Conservation (phyloP, 2,797 vertebrate species). For the Tachyglossus aculeatus region DNA sequence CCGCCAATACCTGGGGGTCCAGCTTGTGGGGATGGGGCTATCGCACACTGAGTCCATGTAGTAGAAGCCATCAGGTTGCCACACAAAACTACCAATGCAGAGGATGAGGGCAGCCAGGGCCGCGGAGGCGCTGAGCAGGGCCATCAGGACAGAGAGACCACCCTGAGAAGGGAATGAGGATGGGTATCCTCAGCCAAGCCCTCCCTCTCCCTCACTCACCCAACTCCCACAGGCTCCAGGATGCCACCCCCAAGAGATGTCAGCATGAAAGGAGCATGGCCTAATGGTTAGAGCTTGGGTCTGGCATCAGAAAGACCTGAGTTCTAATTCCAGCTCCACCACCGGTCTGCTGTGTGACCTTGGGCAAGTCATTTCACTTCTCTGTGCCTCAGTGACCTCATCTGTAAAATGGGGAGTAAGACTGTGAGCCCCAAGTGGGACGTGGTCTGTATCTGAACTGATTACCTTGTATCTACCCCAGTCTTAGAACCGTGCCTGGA, state of each 20-base stretch:
- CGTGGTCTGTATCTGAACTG: no score
- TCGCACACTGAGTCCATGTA: not conserved
- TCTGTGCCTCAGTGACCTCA: no score
- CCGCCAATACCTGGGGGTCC: rapidly evolving
- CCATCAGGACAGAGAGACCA: not conserved
- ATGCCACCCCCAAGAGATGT: not conserved
- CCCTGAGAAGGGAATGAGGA: constrained; percentile 3
- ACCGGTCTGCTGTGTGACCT: no score
- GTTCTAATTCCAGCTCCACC: no score
- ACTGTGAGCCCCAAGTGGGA: no score
- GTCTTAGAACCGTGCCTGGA: no score
- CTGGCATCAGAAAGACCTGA: no score
- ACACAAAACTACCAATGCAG: constrained; percentile 12
- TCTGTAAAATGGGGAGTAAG: no score
- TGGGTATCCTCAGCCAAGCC: not conserved
- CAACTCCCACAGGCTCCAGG: not conserved
- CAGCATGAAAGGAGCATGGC: not conserved
- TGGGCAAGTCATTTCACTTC: no score
- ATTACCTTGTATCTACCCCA: no score
- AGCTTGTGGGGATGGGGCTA: rapidly evolving
- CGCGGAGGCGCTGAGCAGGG: not conserved
- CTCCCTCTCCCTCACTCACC: not conserved
- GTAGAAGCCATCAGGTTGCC: not conserved
- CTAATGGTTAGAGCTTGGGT: no score
- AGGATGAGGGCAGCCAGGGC: not conserved